Conservation (phyloP, 2,888 invertebrate genomes). For the Heliconius ethilla region DNA sequence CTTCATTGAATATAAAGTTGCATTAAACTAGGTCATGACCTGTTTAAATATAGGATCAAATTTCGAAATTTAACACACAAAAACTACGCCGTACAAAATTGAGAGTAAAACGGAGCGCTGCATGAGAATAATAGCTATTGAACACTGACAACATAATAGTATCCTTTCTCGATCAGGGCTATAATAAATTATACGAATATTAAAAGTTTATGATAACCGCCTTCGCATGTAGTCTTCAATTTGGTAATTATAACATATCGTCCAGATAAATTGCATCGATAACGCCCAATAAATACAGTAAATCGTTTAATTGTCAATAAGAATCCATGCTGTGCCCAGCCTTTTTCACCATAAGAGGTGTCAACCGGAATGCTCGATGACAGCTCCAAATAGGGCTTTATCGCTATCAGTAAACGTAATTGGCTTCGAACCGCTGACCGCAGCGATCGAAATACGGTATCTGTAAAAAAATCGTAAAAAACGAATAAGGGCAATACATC, state of each 20-base stretch:
- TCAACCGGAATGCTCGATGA: slow-evolving; percentile 54
- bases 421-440: slow-evolving; percentile 46
- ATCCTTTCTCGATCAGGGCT: slow-evolving; percentile 14
- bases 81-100: slow-evolving; percentile 7
- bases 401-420: slow-evolving; percentile 66
- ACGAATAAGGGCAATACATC: slow-evolving; percentile 45
- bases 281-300: slow-evolving; percentile 39
- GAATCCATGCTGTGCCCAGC: slow-evolving; percentile 44
- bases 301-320: slow-evolving; percentile 47
- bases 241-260: slow-evolving; percentile 45
- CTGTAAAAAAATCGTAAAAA: slow-evolving; percentile 47
- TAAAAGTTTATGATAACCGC: slow-evolving; percentile 20
- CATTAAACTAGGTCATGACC: slow-evolving; percentile 25
- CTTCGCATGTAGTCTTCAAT: slow-evolving; percentile 37
- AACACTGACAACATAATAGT: slow-evolving; percentile 26
- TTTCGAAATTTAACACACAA: slow-evolving; percentile 28
- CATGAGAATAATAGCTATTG: slow-evolving; percentile 1
- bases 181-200: slow-evolving; percentile 26
- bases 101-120: not conserved
- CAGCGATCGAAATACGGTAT: slow-evolving; percentile 56
- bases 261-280: slow-evolving; percentile 41
- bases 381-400: slow-evolving; percentile 57
- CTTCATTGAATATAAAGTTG: not conserved
- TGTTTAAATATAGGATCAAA: slow-evolving; percentile 13
- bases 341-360: slow-evolving; percentile 55